Conservation (phyloP, 2,113 vertebrate genomes). For the Istiophorus platypterus region DNA sequence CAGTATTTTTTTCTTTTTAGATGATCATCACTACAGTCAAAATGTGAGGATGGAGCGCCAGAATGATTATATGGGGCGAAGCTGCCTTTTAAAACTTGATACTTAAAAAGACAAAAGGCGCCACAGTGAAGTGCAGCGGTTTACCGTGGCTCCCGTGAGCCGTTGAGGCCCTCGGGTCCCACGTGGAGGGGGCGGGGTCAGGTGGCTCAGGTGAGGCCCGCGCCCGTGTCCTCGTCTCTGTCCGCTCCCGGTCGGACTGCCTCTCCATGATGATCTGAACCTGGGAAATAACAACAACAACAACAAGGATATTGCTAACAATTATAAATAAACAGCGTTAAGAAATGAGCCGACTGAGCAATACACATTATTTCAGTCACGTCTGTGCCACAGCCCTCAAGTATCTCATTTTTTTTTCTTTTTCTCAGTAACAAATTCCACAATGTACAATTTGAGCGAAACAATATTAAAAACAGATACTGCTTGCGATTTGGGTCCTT, state of each 20-base stretch:
- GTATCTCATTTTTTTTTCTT: no score
- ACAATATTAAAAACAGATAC: not conserved
- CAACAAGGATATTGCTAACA: not conserved
- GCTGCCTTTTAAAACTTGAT: not conserved
- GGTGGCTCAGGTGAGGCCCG: conserved; percentile 66
- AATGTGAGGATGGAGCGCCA: not conserved
- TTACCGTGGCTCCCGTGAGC: conserved; percentile 34
- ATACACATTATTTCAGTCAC: no score
- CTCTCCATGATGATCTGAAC: conserved; percentile 48
- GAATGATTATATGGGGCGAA: not conserved
- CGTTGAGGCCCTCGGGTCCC: conserved; percentile 1
- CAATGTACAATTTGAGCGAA: not conserved
- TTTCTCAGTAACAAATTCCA: not conserved
- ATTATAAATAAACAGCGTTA: not conserved
- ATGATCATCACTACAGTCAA: not conserved
- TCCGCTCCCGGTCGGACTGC: conserved; percentile 29
- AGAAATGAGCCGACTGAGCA: not conserved
- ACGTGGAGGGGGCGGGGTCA: conserved; percentile 28
- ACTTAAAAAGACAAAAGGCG: not conserved
- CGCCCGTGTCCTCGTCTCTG: conserved; percentile 29
- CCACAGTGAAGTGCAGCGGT: not conserved
- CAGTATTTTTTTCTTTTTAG: not conserved
- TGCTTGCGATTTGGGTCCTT: not conserved
- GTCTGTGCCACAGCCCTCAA: not conserved
- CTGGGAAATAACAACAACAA: conserved; percentile 16